Percentiles rank a stretch among this genome's conserved stretches.
Evolutionary conservation across 2,888 invertebrate species (phyloP).

Genomic region (Cecidostiba fungosa): DNA sequence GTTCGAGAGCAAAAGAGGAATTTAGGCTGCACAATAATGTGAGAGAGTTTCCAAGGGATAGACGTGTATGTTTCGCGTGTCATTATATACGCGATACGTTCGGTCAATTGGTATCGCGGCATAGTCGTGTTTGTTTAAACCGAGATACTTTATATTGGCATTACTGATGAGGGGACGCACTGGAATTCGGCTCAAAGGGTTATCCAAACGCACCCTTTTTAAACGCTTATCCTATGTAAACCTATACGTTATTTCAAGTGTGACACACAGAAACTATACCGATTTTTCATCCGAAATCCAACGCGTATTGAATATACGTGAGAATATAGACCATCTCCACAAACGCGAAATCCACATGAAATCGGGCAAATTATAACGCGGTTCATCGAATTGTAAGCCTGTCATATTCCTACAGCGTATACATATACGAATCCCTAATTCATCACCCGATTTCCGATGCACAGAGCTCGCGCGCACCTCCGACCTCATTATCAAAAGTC

Average conservation of each 20-base stretch:
- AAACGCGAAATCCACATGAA: neutral
- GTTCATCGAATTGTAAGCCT: neutral
- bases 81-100: conserved; percentile 39
- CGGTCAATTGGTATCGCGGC: neutral
- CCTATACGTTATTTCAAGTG: too few relatives aligned
- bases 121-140: neutral
- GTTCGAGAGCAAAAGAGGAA: neutral
- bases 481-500: neutral
- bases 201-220: neutral
- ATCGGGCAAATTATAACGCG: neutral
- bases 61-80: neutral
- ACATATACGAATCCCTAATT: neutral
- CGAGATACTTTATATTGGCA: neutral
- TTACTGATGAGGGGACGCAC: neutral
- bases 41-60: neutral
- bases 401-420: neutral
- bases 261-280: neutral
- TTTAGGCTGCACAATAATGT: neutral
- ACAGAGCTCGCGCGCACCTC: neutral
- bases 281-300: neutral
- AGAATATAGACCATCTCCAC: neutral
- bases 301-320: too few relatives aligned
- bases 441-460: neutral
- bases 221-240: too few relatives aligned
- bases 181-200: neutral